Percentiles rank a stretch among this genome's conserved stretches.
Conservation (phyloP, 2,113 vertebrate species). For the Trinectes maculatus region DNA sequence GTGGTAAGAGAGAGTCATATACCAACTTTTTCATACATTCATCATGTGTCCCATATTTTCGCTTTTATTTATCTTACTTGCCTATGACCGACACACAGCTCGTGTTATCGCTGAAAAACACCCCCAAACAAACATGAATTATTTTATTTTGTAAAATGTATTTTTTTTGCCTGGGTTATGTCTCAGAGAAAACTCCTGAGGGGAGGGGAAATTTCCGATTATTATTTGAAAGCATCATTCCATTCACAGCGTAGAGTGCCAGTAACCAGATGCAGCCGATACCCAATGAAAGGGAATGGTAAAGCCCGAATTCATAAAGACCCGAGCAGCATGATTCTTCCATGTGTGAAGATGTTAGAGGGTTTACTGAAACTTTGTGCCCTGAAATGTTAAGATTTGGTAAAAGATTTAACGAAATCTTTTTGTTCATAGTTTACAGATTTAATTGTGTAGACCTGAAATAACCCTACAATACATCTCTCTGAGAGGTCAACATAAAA, state of each 20-base stretch:
- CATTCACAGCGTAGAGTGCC: constrained; percentile 24
- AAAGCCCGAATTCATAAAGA: neutral
- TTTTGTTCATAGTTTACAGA: neutral
- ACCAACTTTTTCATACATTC: too few relatives aligned
- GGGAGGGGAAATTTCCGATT: neutral
- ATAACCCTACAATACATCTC: neutral
- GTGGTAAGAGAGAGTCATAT: too few relatives aligned
- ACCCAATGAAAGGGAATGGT: neutral
- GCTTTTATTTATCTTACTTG: too few relatives aligned
- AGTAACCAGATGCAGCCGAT: neutral
- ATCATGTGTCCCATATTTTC: too few relatives aligned
- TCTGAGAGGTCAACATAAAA: too few relatives aligned
- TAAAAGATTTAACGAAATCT: too few relatives aligned
- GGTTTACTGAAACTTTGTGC: neutral
- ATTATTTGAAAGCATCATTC: constrained; percentile 41
- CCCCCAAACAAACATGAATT: neutral
- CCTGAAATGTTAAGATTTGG: neutral
- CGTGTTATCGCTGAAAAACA: too few relatives aligned
- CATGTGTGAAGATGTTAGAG: neutral
- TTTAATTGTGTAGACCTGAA: neutral
- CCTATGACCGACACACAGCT: too few relatives aligned
- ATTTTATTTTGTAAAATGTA: neutral
- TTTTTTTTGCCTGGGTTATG: neutral
- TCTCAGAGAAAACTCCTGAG: neutral
- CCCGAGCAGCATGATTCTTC: neutral